Evolutionary conservation across 2,113 vertebrate genomes (phyloP).

Genomic region (Psammodynastes pulverulentus): DNA sequence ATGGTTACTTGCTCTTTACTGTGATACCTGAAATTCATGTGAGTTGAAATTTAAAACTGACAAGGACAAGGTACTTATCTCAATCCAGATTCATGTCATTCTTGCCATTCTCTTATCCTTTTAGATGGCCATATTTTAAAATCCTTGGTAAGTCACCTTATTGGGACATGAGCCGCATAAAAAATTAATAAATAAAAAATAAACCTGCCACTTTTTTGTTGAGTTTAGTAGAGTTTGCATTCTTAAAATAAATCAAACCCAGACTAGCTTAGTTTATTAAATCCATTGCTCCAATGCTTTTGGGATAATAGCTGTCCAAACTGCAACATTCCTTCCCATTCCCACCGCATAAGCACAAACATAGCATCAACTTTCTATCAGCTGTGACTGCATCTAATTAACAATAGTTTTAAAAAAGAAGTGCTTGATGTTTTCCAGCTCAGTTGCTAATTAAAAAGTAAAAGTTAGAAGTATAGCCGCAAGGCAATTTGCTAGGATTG

Average conservation of each 20-base stretch:
- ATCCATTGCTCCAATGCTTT: background rate
- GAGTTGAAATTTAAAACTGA: background rate
- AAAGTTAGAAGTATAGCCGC: slow-evolving; percentile 54
- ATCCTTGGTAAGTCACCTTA: background rate
- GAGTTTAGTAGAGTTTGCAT: background rate
- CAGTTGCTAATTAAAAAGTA: slow-evolving; percentile 56
- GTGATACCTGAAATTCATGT: background rate
- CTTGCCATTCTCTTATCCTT: background rate
- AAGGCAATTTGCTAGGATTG: slow-evolving; percentile 51
- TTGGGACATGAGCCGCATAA: background rate
- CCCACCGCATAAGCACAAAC: slow-evolving; percentile 47
- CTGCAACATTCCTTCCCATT: background rate
- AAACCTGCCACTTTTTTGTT: background rate
- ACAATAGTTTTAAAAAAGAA: slow-evolving; percentile 49
- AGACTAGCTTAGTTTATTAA: background rate
- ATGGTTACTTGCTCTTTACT: background rate
- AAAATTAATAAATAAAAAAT: background rate
- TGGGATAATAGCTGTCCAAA: background rate
- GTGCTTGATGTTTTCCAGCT: slow-evolving; percentile 68
- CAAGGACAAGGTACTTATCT: background rate
- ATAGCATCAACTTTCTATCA: slow-evolving; percentile 61
- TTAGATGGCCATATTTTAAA: background rate
- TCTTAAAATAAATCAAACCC: background rate
- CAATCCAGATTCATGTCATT: background rate
- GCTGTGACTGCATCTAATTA: slow-evolving; percentile 65